Evolutionary conservation across 2,113 vertebrate species (phyloP), one percentile per base, ranked within the genome.

Genomic region (Meriones unguiculatus): DNA sequence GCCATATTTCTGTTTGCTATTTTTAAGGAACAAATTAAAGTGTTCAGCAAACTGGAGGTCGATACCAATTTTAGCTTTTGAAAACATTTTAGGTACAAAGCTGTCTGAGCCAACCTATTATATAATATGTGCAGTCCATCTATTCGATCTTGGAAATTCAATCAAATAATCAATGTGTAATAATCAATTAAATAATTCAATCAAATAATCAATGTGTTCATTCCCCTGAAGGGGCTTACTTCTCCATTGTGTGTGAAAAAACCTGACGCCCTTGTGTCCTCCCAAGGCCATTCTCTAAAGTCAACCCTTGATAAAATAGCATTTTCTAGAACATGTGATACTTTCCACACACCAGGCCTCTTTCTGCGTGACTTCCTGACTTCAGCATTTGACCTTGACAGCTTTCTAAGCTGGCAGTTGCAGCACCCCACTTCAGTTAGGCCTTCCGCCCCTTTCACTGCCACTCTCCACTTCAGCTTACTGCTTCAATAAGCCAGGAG

Each of bases 61-160:
- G 35, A 52, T 69, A 13, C 28, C 89, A 12, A 80, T 65, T 77
- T 32, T 76, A 4, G 84, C 82, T 85, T 92, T 92, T 77, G 8
- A 64, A 75, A 91, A 89, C 10, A 92, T 94, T 82, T 62, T 50
- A 86, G 80, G 67, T 67, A 81, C 18, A 89, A 88, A 77, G 38
- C 25, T 54, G 13, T 35, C 69, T 8, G n/a, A 41, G 73, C 24
- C 64, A 57, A 76, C 30, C 17, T 54, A 52, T 52, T 88, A 24
- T 24, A 41, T 22, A 87, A 65, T n/a, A 65, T 59, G 77, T 82
- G 50, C 28, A 75, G 75, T 73, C 25, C 11, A 90, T 25, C 89
- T 96, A 88, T 30, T 89, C 96, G 65, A 24, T 81, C 32, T 87
- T 95, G 12, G 75, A 64, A 89, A 69, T 75, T 93, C 24, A 65